These are phyloP conservation scores for Clytia hemisphaerica DNA, from an alignment of 30 jellyfish, hydroid and myxozoan genomes.

Conservation along the genomic window DNA sequence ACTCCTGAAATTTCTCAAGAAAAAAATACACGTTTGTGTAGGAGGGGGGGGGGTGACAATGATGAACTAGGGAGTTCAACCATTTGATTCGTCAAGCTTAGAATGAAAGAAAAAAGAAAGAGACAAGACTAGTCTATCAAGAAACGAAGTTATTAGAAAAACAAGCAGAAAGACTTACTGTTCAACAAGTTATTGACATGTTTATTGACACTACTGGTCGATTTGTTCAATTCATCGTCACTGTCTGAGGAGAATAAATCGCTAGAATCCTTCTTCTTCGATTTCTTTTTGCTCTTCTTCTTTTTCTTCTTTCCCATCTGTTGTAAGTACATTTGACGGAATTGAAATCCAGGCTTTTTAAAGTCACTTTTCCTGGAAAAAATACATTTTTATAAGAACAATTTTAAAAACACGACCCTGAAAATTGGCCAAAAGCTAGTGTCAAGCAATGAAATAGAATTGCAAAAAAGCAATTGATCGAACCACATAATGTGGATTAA, in stretches of 20 bases:
- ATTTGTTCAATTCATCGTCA: conserved; percentile 45
- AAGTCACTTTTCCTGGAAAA: conserved; percentile 20
- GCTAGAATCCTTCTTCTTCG: background rate
- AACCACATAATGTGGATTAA: too few relatives aligned
- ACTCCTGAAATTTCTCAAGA: too few relatives aligned
- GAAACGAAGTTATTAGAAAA: too few relatives aligned
- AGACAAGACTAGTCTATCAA: too few relatives aligned
- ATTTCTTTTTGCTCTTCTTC: conserved; percentile 9
- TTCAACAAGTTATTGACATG: conserved; percentile 14
- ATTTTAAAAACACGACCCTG: too few relatives aligned
- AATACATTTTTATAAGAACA: background rate
- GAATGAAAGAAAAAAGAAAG: too few relatives aligned
- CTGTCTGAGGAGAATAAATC: conserved; percentile 39
- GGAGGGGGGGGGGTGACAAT: too few relatives aligned
- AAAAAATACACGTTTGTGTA: too few relatives aligned
- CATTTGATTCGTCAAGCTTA: background rate
- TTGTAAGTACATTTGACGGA: conserved; percentile 45
- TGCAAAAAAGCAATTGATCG: too few relatives aligned
- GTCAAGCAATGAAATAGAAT: too few relatives aligned
- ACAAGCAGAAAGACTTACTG: conserved; percentile 17
- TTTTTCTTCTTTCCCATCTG: conserved; percentile 23
- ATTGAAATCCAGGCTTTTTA: conserved; percentile 56
- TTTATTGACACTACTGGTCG: conserved; percentile 5
- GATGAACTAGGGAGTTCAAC: too few relatives aligned
- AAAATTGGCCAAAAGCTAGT: too few relatives aligned